Evolutionary conservation across 2,113 vertebrate genomes (phyloP).

Genomic region (Raja brachyura): DNA sequence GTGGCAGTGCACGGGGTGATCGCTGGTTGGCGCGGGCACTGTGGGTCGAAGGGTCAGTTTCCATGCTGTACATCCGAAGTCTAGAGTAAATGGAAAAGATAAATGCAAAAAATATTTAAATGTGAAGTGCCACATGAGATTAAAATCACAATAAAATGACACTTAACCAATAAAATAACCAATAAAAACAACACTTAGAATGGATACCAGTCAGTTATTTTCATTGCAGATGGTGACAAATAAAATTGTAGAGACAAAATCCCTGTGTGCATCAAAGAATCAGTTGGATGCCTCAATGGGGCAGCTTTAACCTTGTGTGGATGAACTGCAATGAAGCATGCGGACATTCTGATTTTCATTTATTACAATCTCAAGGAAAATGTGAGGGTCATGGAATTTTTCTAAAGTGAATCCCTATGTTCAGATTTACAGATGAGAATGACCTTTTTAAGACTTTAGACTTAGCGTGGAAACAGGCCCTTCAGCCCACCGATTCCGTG

Average conservation of each 20-base stretch:
- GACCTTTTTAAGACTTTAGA: neutral
- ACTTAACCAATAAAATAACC: neutral
- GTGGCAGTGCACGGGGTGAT: no score
- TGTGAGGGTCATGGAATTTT: neutral
- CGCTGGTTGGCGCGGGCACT: no score
- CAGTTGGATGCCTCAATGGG: neutral
- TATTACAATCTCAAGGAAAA: neutral
- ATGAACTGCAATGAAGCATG: neutral
- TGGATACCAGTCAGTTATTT: neutral
- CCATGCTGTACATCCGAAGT: neutral
- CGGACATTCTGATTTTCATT: neutral
- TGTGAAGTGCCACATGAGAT: neutral
- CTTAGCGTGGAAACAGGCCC: no score
- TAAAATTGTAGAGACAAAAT: neutral
- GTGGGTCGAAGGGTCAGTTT: no score
- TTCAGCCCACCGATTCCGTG: no score
- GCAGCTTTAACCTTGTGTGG: neutral
- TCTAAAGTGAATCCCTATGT: neutral
- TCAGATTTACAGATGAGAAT: neutral
- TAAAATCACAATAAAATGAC: neutral
- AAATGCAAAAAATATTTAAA: neutral
- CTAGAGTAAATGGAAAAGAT: neutral
- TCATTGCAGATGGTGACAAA: neutral
- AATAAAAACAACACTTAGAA: neutral
- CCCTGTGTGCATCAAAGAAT: neutral